phyloP scores from a whole-genome alignment of 2,113 vertebrate species.

The Perca flavescens region DNA sequence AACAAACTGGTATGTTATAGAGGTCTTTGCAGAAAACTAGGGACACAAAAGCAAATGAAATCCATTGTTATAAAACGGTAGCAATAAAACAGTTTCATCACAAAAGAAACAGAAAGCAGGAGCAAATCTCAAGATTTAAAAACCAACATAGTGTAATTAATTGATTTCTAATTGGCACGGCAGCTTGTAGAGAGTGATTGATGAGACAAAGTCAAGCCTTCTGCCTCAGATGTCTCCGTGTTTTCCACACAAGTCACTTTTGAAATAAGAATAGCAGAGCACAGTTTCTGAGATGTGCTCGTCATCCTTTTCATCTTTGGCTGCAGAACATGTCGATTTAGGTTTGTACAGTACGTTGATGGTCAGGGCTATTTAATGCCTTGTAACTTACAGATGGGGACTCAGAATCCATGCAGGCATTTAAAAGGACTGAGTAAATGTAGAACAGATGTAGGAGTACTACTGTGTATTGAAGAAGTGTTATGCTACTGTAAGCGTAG shows the following conservation, averaged over 20 bases:
- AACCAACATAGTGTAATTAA: not conserved
- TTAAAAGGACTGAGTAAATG: conserved; percentile 17
- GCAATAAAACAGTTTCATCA: not conserved
- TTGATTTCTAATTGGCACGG: not conserved
- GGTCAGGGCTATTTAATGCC: conserved; percentile 20
- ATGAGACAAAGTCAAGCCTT: conserved; percentile 9
- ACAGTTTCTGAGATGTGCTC: not conserved
- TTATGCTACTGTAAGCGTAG: conserved; percentile 24
- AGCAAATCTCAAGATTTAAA: not conserved
- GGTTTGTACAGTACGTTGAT: conserved; percentile 5
- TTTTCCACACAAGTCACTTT: not conserved
- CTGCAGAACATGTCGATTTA: not conserved
- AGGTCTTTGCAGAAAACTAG: conserved; percentile 28
- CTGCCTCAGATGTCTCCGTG: not conserved
- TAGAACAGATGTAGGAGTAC: conserved; percentile 8
- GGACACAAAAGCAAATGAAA: conserved; percentile 9
- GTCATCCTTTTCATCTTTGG: not conserved
- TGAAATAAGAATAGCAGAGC: conserved; percentile 1
- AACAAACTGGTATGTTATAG: not conserved
- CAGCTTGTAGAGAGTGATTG: not conserved
- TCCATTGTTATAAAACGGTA: not conserved
- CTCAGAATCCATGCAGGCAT: conserved; percentile 18
- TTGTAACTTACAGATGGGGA: conserved; percentile 3
- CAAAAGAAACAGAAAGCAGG: not conserved
- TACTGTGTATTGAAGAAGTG: conserved; percentile 23